phyloP scores from a whole-genome alignment of 2,888 invertebrate species.

The Erebia aethiops region DNA sequence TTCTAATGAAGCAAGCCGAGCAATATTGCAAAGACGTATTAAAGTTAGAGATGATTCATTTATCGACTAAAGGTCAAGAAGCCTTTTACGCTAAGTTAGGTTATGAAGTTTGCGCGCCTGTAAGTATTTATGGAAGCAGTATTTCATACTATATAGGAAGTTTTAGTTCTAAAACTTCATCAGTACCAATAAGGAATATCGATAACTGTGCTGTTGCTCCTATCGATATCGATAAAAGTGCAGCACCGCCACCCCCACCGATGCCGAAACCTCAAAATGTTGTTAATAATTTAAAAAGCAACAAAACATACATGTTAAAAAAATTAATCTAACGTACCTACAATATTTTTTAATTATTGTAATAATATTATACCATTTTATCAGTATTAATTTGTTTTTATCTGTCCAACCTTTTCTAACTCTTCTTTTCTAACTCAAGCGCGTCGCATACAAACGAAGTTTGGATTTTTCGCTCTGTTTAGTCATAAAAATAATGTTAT shows the following conservation, averaged over 20 bases:
- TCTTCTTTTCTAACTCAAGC: too few relatives aligned
- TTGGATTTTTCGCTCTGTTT: too few relatives aligned
- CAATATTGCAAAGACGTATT: conserved; percentile 86
- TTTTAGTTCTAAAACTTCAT: conserved; percentile 45
- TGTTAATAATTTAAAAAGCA: conserved; percentile 55
- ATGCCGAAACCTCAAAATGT: conserved; percentile 57
- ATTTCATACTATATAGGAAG: conserved; percentile 42
- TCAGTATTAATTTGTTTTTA: too few relatives aligned
- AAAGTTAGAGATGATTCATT: conserved; percentile 85
- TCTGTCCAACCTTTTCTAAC: too few relatives aligned
- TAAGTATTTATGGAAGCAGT: conserved; percentile 86
- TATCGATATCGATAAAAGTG: conserved; percentile 28
- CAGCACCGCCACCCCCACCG: conserved; percentile 69
- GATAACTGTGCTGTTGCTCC: background rate
- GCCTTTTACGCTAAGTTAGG: conserved; percentile 89
- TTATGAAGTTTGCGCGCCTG: conserved; percentile 86
- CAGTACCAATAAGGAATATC: conserved; percentile 49
- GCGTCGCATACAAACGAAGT: too few relatives aligned
- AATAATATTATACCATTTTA: too few relatives aligned
- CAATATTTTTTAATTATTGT: too few relatives aligned
- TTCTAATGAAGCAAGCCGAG: conserved; percentile 89
- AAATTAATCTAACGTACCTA: conserved; percentile 44
- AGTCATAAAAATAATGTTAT: too few relatives aligned
- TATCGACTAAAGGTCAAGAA: conserved; percentile 89
- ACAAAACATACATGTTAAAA: conserved; percentile 73